Percentiles rank a stretch among this genome's conserved stretches.
Evolutionary conservation across 2,113 vertebrate genomes (phyloP).

Genomic region (Strix uralensis): DNA sequence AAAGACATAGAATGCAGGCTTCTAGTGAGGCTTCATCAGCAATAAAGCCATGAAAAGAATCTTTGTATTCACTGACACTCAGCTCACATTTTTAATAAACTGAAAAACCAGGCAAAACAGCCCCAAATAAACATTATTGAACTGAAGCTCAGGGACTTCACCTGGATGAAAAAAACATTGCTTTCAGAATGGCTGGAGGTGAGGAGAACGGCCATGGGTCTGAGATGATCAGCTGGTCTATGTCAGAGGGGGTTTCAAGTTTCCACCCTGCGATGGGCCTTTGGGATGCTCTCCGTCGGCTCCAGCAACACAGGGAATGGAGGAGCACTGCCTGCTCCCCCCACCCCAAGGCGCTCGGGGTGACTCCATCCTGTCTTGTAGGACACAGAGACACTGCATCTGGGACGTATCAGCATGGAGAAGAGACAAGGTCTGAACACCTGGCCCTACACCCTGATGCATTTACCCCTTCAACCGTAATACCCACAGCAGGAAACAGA

Average conservation of each 20-base stretch:
- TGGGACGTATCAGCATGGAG: background rate
- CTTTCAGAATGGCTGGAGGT: background rate
- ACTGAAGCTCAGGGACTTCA: background rate
- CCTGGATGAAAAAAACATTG: background rate
- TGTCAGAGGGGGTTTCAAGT: background rate
- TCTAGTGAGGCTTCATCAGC: background rate
- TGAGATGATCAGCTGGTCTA: background rate
- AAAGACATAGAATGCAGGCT: background rate
- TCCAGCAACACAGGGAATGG: background rate
- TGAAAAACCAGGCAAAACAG: background rate
- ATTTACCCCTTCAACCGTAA: background rate
- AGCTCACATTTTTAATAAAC: background rate
- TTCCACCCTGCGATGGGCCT: background rate
- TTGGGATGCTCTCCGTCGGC: background rate
- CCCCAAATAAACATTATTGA: background rate
- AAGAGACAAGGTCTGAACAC: rapidly evolving
- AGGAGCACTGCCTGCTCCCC: background rate
- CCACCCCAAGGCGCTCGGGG: rapidly evolving
- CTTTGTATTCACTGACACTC: background rate
- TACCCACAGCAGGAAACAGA: background rate
- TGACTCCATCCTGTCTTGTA: background rate
- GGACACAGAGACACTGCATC: background rate
- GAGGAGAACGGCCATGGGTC: background rate
- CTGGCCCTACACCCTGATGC: background rate
- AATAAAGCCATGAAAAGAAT: background rate